phyloP scores from a whole-genome alignment of 1,140 invertebrate species.

The Drosophila tristis region DNA sequence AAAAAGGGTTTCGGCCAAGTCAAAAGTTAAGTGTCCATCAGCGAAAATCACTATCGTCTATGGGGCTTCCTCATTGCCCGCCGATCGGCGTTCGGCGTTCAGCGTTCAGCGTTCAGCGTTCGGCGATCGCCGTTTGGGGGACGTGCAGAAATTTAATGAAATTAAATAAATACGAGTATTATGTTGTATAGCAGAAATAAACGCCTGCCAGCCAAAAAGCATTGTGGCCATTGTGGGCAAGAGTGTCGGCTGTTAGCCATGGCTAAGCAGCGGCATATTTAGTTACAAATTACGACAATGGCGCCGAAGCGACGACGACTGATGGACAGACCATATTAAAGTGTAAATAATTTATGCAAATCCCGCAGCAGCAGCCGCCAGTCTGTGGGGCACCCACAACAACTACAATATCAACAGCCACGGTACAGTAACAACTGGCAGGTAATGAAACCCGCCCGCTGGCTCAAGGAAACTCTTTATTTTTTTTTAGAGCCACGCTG shows the following conservation, averaged over 20 bases:
- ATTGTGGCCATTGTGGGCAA: slow-evolving; percentile 22
- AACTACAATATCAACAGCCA: slow-evolving; percentile 31
- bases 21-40: slow-evolving; percentile 66
- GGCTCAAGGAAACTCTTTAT: slow-evolving; percentile 74
- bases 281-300: slow-evolving; percentile 81
- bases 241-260: slow-evolving; percentile 29
- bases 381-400: slow-evolving; percentile 57
- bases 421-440: slow-evolving; percentile 61
- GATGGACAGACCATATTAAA: slow-evolving; percentile 73
- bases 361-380: slow-evolving; percentile 61
- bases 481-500: slow-evolving; percentile 9
- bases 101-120: too few relatives aligned
- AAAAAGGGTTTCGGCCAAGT: slow-evolving; percentile 53
- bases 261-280: slow-evolving; percentile 61
- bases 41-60: slow-evolving; percentile 46
- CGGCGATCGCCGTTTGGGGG: background rate
- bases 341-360: slow-evolving; percentile 83
- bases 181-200: slow-evolving; percentile 38
- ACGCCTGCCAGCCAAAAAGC: slow-evolving; percentile 19
- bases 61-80: slow-evolving; percentile 70
- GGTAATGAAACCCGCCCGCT: slow-evolving; percentile 79
- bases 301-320: slow-evolving; percentile 59
- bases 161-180: slow-evolving; percentile 73
- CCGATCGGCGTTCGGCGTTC: too few relatives aligned
- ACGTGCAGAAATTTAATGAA: slow-evolving; percentile 79